Conservation (phyloP, 2,113 vertebrate genomes). For the Bubalus kerabau region DNA sequence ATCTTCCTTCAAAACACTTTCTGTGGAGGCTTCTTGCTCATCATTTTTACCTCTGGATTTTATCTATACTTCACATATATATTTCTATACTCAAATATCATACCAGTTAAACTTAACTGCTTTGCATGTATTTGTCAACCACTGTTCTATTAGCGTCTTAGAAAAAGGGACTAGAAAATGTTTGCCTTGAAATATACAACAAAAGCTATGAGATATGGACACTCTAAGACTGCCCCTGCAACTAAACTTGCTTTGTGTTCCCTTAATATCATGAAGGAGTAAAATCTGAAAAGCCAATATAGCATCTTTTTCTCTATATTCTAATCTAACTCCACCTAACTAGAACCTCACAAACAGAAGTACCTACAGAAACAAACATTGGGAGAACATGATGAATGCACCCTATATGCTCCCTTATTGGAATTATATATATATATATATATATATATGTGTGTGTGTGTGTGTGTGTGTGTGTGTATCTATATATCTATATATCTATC, state of each 20-base stretch:
- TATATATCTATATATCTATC: no score
- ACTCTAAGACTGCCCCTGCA: neutral
- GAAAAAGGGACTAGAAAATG: neutral
- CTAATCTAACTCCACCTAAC: neutral
- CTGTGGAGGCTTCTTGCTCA: neutral
- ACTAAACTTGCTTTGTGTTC: neutral
- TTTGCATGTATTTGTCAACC: neutral
- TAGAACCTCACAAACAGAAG: neutral
- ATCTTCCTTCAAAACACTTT: neutral
- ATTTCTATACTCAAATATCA: neutral
- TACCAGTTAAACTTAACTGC: neutral
- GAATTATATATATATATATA: fast-evolving
- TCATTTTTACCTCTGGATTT: neutral
- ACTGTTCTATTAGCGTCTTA: neutral
- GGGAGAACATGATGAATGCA: fast-evolving
- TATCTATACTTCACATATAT: neutral
- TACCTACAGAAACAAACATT: neutral
- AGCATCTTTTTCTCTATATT: neutral
- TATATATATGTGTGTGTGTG: no score
- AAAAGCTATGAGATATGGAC: neutral
- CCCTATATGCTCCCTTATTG: neutral
- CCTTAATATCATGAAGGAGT: neutral
- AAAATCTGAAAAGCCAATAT: neutral
- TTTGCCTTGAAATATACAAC: neutral
- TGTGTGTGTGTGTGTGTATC: no score